Percentiles rank a stretch among this genome's conserved stretches.
These are phyloP conservation scores for Xanthostigma xanthostigma DNA, from an alignment of 2,888 invertebrate species.

Conservation along the genomic window DNA sequence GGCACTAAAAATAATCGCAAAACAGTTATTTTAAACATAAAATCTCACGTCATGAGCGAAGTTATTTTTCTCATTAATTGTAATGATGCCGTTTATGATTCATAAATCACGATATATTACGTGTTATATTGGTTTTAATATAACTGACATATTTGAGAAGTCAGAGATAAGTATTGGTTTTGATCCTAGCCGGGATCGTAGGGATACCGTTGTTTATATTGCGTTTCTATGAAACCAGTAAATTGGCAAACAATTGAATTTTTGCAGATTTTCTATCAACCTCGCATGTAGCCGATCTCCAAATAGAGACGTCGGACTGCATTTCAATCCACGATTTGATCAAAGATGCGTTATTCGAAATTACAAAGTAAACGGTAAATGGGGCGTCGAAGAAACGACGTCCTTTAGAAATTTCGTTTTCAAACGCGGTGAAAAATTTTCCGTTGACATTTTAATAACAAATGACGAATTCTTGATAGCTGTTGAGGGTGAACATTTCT, in stretches of 20 bases:
- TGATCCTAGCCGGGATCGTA: too few species aligned
- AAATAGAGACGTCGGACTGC: conserved; percentile 45
- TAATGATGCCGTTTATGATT: too few species aligned
- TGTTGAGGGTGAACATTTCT: conserved; percentile 59
- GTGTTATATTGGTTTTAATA: too few species aligned
- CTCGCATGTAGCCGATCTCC: conserved; percentile 32
- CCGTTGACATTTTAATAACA: conserved; percentile 43
- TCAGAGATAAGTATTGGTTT: too few species aligned
- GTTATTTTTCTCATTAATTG: too few species aligned
- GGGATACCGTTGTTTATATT: too few species aligned
- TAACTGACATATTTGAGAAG: too few species aligned
- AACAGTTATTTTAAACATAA: too few species aligned
- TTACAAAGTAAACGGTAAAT: conserved; percentile 44
- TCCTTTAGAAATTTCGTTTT: conserved; percentile 31
- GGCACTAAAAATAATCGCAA: too few species aligned
- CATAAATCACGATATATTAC: too few species aligned
- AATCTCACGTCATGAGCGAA: too few species aligned
- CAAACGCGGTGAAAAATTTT: conserved; percentile 31
- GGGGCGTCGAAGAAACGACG: conserved; percentile 66
- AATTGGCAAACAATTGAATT: conserved; percentile 7
- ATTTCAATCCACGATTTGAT: conserved; percentile 68
- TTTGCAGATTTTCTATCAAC: conserved; percentile 47
- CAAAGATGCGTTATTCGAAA: conserved; percentile 68
- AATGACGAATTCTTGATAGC: conserved; percentile 48
- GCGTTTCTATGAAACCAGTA: neutral